These are phyloP conservation scores for Hippocampus kuda DNA, from an alignment of 2,797 vertebrate species.

Conservation along the genomic window DNA sequence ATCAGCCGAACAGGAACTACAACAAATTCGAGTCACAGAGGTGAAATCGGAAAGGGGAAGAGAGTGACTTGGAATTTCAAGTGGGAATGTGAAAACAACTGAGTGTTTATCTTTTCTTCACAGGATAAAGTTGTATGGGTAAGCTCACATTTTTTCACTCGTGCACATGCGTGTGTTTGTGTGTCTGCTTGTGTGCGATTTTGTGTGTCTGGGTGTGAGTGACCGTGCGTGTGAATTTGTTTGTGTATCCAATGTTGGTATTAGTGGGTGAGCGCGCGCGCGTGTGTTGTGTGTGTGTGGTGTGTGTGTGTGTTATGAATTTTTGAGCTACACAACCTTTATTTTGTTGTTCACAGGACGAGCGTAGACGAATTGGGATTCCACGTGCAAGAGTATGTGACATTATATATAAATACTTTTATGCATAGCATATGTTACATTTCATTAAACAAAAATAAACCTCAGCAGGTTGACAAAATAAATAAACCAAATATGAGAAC, in stretches of 20 bases:
- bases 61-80: background rate
- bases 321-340: background rate
- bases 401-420: background rate
- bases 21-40: constrained; percentile 91
- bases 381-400: constrained; percentile 60
- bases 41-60: constrained; percentile 44
- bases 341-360: constrained; percentile 54
- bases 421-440: background rate
- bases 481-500: background rate
- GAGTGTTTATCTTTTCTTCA: constrained; percentile 14
- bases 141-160: constrained; percentile 39
- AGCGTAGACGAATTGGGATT: constrained; percentile 59
- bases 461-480: background rate
- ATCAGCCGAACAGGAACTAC: constrained; percentile 83
- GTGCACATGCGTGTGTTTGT: no score
- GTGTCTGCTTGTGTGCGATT: background rate
- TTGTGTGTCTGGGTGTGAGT: background rate
- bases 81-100: background rate
- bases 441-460: background rate
- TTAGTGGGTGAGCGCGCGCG: background rate
- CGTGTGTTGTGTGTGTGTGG: background rate
- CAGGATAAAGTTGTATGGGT: constrained; percentile 75
- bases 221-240: background rate
- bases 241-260: background rate
- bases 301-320: background rate